Conservation (phyloP, 2,113 vertebrate species). For the Apaloderma vittatum region DNA sequence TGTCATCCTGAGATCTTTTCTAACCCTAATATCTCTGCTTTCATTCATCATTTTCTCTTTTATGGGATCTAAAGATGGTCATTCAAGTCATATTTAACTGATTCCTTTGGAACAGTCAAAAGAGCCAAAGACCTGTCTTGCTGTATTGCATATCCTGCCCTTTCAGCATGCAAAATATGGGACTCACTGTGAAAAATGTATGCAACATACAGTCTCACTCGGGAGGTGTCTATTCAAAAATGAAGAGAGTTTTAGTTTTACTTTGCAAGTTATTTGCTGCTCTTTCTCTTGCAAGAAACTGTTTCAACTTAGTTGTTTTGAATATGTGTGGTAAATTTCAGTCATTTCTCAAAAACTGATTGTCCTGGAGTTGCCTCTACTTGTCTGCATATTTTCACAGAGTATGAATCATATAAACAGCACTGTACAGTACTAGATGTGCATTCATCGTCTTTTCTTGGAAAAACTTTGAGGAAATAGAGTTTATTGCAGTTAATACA, state of each 20-base stretch:
- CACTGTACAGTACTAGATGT: neutral
- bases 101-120: neutral
- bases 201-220: neutral
- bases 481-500: neutral
- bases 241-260: neutral
- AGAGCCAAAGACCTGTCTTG: neutral
- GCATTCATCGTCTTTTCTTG: slow-evolving; percentile 32
- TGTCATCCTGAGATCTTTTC: neutral
- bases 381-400: slow-evolving; percentile 46
- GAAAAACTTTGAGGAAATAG: slow-evolving; percentile 53
- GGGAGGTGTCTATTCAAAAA: neutral
- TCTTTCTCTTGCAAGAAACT: slow-evolving; percentile 12
- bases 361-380: slow-evolving; percentile 51
- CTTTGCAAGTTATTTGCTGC: neutral
- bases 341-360: slow-evolving; percentile 40
- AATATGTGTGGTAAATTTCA: slow-evolving; percentile 38
- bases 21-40: neutral
- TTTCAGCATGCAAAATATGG: neutral
- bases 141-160: neutral
- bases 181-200: neutral
- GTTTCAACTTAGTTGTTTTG: slow-evolving; percentile 15
- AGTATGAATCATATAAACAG: slow-evolving; percentile 55
- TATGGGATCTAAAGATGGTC: neutral
- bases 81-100: neutral
- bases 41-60: neutral